A percentile compares a stretch with the other conserved stretches of the same genome.
Evolutionary conservation across 2,113 vertebrate genomes (phyloP).

Genomic region (Ginglymostoma cirratum): DNA sequence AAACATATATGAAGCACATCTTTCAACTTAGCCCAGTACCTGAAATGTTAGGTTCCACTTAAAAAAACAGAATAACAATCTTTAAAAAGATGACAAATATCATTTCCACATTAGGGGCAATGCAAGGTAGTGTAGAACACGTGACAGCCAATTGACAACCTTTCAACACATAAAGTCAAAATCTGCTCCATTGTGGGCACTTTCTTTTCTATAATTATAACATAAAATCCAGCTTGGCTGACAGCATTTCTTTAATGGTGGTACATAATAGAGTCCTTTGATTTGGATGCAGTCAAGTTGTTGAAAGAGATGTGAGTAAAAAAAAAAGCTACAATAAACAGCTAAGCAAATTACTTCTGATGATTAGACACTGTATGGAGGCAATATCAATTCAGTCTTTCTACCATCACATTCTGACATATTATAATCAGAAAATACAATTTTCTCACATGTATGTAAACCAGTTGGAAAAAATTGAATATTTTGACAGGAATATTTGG

Average conservation of each 20-base stretch:
- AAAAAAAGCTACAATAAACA: background rate
- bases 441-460: background rate
- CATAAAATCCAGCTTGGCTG: background rate
- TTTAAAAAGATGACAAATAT: background rate
- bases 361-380: background rate
- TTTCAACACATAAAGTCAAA: background rate
- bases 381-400: background rate
- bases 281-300: background rate
- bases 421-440: background rate
- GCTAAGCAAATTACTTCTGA: background rate
- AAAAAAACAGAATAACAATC: background rate
- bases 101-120: background rate
- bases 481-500: conserved; percentile 8
- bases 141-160: background rate
- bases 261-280: background rate
- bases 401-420: background rate
- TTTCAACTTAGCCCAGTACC: background rate
- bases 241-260: conserved; percentile 9
- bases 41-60: background rate
- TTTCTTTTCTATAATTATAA: background rate
- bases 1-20: background rate
- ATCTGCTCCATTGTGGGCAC: background rate
- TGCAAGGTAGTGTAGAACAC: background rate
- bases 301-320: background rate
- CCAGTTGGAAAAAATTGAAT: background rate